Evolutionary conservation across 2,888 invertebrate species (phyloP).

Genomic region (Aspidiotus destructor): DNA sequence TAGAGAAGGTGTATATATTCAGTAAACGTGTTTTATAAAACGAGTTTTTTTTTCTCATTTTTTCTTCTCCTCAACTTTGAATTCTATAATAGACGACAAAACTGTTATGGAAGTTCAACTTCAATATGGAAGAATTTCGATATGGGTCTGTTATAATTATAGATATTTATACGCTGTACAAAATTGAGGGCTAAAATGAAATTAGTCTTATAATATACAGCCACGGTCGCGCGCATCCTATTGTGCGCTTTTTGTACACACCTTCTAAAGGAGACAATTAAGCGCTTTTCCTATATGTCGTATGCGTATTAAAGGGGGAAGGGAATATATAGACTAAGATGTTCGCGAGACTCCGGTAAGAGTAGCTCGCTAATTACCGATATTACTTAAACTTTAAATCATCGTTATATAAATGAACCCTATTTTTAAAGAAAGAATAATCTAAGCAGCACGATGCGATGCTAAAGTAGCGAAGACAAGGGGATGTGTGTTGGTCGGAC

Average conservation of each 20-base stretch:
- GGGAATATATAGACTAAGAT: not conserved
- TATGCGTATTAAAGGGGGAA: no score
- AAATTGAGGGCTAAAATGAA: no score
- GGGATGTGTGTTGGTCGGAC: constrained; percentile 24
- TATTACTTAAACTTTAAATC: constrained; percentile 32
- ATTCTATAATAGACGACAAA: no score
- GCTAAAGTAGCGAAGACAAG: constrained; percentile 18
- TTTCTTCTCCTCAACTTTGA: no score
- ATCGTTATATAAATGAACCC: constrained; percentile 31
- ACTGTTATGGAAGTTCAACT: not conserved
- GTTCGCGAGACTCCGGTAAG: not conserved
- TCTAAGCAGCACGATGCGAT: constrained; percentile 12
- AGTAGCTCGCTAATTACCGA: constrained; percentile 25
- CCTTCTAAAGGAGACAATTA: no score
- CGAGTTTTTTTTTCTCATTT: constrained; percentile 3
- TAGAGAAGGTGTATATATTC: not conserved
- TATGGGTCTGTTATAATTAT: no score
- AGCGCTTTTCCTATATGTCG: no score
- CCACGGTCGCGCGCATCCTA: no score
- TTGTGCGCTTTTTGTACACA: no score
- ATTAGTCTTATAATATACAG: no score
- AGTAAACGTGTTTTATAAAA: constrained; percentile 1
- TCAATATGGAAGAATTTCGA: not conserved
- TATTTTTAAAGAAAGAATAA: constrained; percentile 27
- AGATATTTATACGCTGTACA: no score